Evolutionary conservation across 2,797 vertebrate genomes (phyloP), one percentile per base, ranked within the genome.

Genomic region (Mergus octosetaceus): DNA sequence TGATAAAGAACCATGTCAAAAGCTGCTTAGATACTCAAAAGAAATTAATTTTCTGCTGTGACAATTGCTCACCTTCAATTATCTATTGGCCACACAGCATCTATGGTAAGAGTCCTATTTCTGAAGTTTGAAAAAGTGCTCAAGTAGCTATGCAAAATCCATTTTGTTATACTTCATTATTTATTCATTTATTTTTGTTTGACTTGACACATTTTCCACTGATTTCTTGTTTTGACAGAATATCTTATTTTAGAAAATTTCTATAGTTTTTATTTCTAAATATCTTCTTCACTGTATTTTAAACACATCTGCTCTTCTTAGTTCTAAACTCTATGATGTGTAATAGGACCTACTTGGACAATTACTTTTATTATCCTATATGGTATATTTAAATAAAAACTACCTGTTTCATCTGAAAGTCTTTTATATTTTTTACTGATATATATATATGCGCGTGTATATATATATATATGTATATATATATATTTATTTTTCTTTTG

Each of bases 341-440:
- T 38, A 65, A 21, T 7, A 79, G 13, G 72, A 69, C 4, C 2
- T 45, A 36, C 14, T 27, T 41, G 51, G 43, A 64, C 34, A 65
- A 69, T 38, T 70, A 49, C 4, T 62, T 36, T 62, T 8, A 51
- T 2, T 47, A 38, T 36, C 11, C 3, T 62, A 16, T 36, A 58
- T 0, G 0, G 3, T 30, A 1, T 15, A 60, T 62, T 65, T 58
- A 45, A 60, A 3, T 10, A 5, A 16, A 19, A 30, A 76, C 6
- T 45, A 32, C 30, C 3, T 10, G 9, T 41, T 10, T 10, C 45
- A 73, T 62, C 34, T 54, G 49, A 30, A 77, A 56, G 2, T 0
- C 38, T 56, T 87, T 69, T 73, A 61, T 38, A 56, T 1, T 2
- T 54, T 77, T n/a, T 47, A 3, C 3, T 14, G 2, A 3, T 14